These are phyloP conservation scores for Marasmarcha lunaedactyla DNA, from an alignment of 2,888 invertebrate species.

Conservation along the genomic window DNA sequence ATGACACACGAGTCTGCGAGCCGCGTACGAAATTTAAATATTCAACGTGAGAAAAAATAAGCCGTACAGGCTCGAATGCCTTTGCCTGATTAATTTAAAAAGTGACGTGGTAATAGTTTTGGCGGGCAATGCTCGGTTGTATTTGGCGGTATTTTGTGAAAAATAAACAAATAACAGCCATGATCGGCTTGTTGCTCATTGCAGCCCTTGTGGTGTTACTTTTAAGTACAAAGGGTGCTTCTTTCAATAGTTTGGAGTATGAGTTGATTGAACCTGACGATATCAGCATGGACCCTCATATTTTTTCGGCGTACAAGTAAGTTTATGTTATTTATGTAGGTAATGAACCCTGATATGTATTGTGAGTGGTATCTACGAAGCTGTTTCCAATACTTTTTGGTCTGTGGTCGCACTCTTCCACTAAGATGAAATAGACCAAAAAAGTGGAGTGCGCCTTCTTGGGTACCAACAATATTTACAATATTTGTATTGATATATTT, in stretches of 20 bases:
- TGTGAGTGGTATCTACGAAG: slow-evolving; percentile 5
- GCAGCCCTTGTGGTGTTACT: slow-evolving; percentile 45
- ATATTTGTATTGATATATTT: no score
- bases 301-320: slow-evolving; percentile 50
- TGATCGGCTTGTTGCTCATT: slow-evolving; percentile 42
- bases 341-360: no score
- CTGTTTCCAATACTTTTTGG: no score
- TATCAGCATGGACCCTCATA: slow-evolving; percentile 37
- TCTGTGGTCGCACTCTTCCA: no score
- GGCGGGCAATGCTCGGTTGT: slow-evolving; percentile 20
- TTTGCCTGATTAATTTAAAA: background rate
- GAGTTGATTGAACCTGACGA: slow-evolving; percentile 40
- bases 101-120: background rate
- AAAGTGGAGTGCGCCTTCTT: no score
- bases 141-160: slow-evolving; percentile 58
- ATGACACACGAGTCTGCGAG: slow-evolving; percentile 23
- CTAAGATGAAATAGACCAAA: no score
- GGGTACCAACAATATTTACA: no score
- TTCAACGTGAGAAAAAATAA: background rate
- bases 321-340: slow-evolving; percentile 14
- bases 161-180: slow-evolving; percentile 54
- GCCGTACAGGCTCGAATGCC: background rate
- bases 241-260: slow-evolving; percentile 21
- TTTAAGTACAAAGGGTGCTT: slow-evolving; percentile 36
- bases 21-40: slow-evolving; percentile 11